These are phyloP conservation scores for Charaxes varanes DNA, from an alignment of 1,140 invertebrate genomes.

Conservation along the genomic window DNA sequence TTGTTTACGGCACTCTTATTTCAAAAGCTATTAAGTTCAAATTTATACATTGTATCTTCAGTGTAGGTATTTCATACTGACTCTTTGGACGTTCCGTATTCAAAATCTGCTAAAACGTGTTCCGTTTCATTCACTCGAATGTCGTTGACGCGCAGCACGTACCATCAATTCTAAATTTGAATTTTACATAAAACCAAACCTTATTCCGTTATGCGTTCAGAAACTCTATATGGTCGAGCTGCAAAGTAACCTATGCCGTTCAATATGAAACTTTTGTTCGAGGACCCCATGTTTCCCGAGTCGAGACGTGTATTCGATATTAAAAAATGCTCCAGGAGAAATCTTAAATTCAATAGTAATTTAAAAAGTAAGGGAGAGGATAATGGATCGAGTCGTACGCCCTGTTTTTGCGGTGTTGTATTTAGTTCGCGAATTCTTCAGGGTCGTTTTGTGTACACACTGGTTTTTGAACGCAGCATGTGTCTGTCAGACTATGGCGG, in stretches of 20 bases:
- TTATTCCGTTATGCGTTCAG: slow-evolving; percentile 45
- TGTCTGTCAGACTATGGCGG: slow-evolving; percentile 43
- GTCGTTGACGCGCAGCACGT: slow-evolving; percentile 41
- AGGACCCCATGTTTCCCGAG: slow-evolving; percentile 49
- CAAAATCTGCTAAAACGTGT: slow-evolving; percentile 56
- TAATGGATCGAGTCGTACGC: slow-evolving; percentile 55
- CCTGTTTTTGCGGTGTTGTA: slow-evolving; percentile 71
- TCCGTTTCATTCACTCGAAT: slow-evolving; percentile 41
- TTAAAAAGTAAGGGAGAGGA: slow-evolving; percentile 58
- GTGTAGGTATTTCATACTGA: slow-evolving; percentile 25
- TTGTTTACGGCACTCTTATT: slow-evolving; percentile 26
- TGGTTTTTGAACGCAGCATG: slow-evolving; percentile 65
- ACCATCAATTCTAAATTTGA: slow-evolving; percentile 35
- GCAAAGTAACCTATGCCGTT: slow-evolving; percentile 37
- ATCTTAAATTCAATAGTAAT: slow-evolving; percentile 71
- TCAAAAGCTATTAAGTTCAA: slow-evolving; percentile 34
- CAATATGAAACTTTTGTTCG: slow-evolving; percentile 51
- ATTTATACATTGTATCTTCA: slow-evolving; percentile 26
- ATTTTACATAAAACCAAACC: slow-evolving; percentile 43
- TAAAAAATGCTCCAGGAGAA: slow-evolving; percentile 64
- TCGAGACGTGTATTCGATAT: slow-evolving; percentile 66
- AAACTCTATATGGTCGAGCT: slow-evolving; percentile 29
- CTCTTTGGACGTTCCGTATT: slow-evolving; percentile 33
- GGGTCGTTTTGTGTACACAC: slow-evolving; percentile 63
- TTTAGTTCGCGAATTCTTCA: slow-evolving; percentile 65